Percentiles rank a stretch among this genome's conserved stretches.
Conservation (phyloP, 2,888 invertebrate genomes). For the Anthrax anthrax region DNA sequence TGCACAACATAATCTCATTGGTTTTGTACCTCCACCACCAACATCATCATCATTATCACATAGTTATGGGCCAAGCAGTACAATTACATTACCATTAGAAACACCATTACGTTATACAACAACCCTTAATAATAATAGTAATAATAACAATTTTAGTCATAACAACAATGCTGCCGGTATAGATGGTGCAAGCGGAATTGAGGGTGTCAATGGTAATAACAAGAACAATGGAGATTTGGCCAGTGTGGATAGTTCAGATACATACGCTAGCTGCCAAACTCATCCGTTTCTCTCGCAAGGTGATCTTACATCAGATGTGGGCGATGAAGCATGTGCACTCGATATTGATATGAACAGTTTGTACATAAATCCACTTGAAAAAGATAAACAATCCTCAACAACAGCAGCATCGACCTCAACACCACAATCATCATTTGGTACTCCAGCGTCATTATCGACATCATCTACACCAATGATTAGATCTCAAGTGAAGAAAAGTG, state of each 20-base stretch:
- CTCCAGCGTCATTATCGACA: constrained; percentile 18
- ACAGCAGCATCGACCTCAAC: constrained; percentile 1
- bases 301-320: constrained; percentile 47
- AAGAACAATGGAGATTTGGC: constrained; percentile 39
- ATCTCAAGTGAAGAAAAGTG: constrained; percentile 57
- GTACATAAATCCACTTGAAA: constrained; percentile 76
- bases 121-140: constrained; percentile 14
- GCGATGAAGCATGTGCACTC: constrained; percentile 29
- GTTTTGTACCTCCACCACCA: constrained; percentile 16
- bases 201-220: constrained; percentile 29
- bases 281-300: constrained; percentile 84
- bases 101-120: constrained; percentile 20
- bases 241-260: constrained; percentile 69
- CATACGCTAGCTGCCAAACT: constrained; percentile 92
- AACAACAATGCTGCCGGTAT: not conserved
- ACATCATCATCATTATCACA: constrained; percentile 27
- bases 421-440: constrained; percentile 18
- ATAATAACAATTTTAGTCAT: constrained; percentile 23
- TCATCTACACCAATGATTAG: constrained; percentile 37
- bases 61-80: constrained; percentile 31
- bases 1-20: constrained; percentile 18
- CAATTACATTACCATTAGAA: constrained; percentile 31
- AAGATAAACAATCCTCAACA: constrained; percentile 25
- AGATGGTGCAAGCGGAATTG: constrained; percentile 12
- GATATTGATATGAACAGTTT: constrained; percentile 61